A percentile compares a stretch with the other conserved stretches of the same genome.
Conservation (phyloP, 2,797 vertebrate genomes). For the Champsocephalus esox region DNA sequence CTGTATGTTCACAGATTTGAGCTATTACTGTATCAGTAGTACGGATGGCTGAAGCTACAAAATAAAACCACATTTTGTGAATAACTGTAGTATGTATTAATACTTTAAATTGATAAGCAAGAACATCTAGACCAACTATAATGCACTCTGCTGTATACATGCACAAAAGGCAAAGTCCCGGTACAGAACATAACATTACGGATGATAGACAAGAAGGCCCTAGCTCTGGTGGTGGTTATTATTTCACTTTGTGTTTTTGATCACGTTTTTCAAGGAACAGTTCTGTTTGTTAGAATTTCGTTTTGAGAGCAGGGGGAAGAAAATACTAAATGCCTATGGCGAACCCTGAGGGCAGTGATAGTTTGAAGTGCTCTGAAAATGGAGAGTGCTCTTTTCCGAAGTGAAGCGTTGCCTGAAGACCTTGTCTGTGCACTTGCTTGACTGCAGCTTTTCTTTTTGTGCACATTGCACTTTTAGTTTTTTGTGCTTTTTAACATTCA, state of each 20-base stretch:
- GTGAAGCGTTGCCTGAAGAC: slow-evolving; percentile 55
- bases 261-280: slow-evolving; percentile 26
- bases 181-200: neutral
- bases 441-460: slow-evolving; percentile 22
- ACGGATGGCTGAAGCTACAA: neutral
- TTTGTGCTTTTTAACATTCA: neutral
- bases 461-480: slow-evolving; percentile 8
- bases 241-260: slow-evolving; percentile 16
- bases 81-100: neutral
- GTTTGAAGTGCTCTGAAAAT: slow-evolving; percentile 64
- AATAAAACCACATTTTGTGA: neutral
- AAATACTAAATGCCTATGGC: slow-evolving; percentile 49
- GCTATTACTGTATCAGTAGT: too few species aligned
- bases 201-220: slow-evolving; percentile 1
- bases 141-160: neutral
- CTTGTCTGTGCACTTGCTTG: slow-evolving; percentile 31
- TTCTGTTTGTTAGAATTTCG: slow-evolving; percentile 55
- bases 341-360: slow-evolving; percentile 57
- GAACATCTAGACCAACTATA: neutral
- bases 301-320: slow-evolving; percentile 28
- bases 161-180: neutral
- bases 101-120: neutral
- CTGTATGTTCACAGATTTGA: neutral
- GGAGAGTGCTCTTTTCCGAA: slow-evolving; percentile 49
- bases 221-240: slow-evolving; percentile 7